phyloP scores from a whole-genome alignment of 64 coral and sea anemone genomes.

The Montipora cactus region DNA sequence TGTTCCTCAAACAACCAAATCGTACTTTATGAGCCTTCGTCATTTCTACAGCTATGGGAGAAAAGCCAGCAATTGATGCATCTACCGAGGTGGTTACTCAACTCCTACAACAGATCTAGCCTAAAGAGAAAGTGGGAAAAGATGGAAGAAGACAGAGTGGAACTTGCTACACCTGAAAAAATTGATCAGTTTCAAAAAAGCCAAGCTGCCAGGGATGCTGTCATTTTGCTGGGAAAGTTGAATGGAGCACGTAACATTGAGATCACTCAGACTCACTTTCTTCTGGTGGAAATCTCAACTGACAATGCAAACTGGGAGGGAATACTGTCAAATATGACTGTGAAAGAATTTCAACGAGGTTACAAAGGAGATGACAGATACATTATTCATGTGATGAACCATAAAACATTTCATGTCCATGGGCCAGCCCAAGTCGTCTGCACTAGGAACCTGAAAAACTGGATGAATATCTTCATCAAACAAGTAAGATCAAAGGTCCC shows the following conservation, averaged over 20 bases:
- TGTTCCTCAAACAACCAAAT: slow-evolving; percentile 35
- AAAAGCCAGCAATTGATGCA: neutral
- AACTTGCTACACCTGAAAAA: slow-evolving; percentile 3
- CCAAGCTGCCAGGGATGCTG: slow-evolving; percentile 47
- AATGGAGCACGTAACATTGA: slow-evolving; percentile 8
- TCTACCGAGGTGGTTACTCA: neutral
- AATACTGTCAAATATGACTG: slow-evolving; percentile 3
- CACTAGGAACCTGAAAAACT: neutral
- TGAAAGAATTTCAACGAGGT: neutral
- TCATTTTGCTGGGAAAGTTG: slow-evolving; percentile 52
- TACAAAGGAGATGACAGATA: slow-evolving; percentile 9
- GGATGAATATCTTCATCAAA: slow-evolving; percentile 1
- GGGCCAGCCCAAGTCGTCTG: neutral
- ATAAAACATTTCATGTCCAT: slow-evolving; percentile 9
- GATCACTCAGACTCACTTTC: slow-evolving; percentile 12
- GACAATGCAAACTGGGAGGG: slow-evolving; percentile 13
- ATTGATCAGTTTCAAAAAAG: slow-evolving; percentile 59
- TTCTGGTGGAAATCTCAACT: neutral
- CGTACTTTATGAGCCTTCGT: slow-evolving; percentile 3
- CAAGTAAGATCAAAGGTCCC: neutral
- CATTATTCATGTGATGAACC: neutral
- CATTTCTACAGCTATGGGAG: slow-evolving; percentile 31
- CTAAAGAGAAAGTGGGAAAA: slow-evolving; percentile 73
- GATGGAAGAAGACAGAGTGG: slow-evolving; percentile 54
- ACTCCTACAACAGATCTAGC: slow-evolving; percentile 63